phyloP scores from a whole-genome alignment of 2,888 invertebrate species.

The Agrenia bidenticulata region DNA sequence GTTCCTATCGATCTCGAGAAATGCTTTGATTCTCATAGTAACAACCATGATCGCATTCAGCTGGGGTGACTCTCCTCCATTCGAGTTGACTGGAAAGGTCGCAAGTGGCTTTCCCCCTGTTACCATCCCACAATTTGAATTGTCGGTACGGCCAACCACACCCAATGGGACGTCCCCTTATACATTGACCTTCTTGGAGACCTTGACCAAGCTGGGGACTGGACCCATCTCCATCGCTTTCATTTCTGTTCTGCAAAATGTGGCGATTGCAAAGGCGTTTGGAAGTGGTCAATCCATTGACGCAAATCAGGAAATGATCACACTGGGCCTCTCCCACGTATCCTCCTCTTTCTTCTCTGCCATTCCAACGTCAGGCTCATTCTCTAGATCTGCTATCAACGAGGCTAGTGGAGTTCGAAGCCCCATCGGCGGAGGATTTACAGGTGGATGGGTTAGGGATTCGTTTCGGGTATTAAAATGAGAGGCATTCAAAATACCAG shows the following conservation, averaged over 20 bases:
- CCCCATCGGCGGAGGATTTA: constrained; percentile 76
- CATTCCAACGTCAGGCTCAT: constrained; percentile 85
- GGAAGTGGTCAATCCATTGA: constrained; percentile 72
- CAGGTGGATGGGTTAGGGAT: constrained; percentile 59
- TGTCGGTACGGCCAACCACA: background rate
- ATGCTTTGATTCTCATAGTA: constrained; percentile 75
- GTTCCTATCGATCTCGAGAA: constrained; percentile 74
- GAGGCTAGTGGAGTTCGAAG: constrained; percentile 85
- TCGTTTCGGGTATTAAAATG: no score
- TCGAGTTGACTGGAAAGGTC: constrained; percentile 48
- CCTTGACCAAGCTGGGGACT: constrained; percentile 64
- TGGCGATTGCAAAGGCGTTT: constrained; percentile 94
- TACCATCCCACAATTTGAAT: constrained; percentile 26
- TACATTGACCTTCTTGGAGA: constrained; percentile 31
- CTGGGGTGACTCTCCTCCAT: constrained; percentile 56
- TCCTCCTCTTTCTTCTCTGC: constrained; percentile 79
- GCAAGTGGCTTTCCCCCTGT: constrained; percentile 43
- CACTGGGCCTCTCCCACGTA: constrained; percentile 78
- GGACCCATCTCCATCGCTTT: constrained; percentile 84
- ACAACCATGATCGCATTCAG: constrained; percentile 65
- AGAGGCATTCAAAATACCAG: no score
- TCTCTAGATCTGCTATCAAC: constrained; percentile 85
- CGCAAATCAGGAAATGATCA: constrained; percentile 88
- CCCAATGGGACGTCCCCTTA: background rate
- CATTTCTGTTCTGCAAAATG: constrained; percentile 86